phyloP scores from a whole-genome alignment of 2,797 vertebrate species.

The Anguilla megastoma region DNA sequence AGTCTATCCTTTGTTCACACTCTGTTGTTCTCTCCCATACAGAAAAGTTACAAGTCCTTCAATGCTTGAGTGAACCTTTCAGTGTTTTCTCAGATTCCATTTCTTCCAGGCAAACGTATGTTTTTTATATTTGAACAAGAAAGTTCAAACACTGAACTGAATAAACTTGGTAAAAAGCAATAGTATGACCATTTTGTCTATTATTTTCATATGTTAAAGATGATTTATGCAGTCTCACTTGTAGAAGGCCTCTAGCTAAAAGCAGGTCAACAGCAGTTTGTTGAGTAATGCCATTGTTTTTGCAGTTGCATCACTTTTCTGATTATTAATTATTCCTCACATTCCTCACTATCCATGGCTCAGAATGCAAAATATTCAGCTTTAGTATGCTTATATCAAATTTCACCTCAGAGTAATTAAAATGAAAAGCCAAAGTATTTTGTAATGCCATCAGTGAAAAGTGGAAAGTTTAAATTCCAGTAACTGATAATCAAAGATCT shows the following conservation, averaged over 20 bases:
- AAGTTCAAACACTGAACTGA: slow-evolving; percentile 49
- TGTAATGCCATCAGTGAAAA: not conserved
- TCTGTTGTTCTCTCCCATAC: not conserved
- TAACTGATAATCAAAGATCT: not conserved
- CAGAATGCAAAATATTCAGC: not conserved
- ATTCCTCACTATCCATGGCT: not conserved
- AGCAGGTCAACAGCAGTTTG: not conserved
- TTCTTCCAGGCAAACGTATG: slow-evolving; percentile 26
- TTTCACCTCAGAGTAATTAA: not conserved
- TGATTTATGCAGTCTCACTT: slow-evolving; percentile 58
- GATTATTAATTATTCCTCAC: not conserved
- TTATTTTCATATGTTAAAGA: slow-evolving; percentile 49
- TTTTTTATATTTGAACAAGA: slow-evolving; percentile 47
- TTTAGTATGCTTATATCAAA: not conserved
- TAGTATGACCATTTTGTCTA: slow-evolving; percentile 57
- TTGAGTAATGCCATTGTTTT: not conserved
- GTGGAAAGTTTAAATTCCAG: not conserved
- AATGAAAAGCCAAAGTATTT: slow-evolving; percentile 4
- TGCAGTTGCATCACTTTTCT: not conserved
- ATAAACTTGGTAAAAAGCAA: slow-evolving; percentile 52
- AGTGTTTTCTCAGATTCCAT: slow-evolving; percentile 40
- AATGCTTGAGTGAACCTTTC: slow-evolving; percentile 42
- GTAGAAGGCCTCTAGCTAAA: slow-evolving; percentile 19
- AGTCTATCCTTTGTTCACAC: not conserved
- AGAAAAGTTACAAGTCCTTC: slow-evolving; percentile 7